A percentile compares a stretch with the other conserved stretches of the same genome.
These are phyloP conservation scores for Sesamia inferens DNA, from an alignment of 2,888 invertebrate genomes.

Conservation along the genomic window DNA sequence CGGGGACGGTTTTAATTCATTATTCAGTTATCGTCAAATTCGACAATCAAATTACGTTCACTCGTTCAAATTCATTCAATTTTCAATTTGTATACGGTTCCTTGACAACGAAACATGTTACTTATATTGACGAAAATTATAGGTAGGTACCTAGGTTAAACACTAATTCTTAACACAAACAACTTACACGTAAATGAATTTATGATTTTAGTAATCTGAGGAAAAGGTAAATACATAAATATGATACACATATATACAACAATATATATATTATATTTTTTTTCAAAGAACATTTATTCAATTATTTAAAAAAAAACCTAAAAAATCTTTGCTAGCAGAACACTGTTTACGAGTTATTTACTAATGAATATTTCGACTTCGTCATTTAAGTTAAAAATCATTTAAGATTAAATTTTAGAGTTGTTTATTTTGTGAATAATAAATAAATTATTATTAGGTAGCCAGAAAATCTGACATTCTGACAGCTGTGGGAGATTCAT, in stretches of 20 bases:
- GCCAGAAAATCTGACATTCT: neutral
- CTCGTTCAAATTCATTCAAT: slow-evolving; percentile 10
- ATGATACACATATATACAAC: too few relatives aligned
- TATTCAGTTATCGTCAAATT: slow-evolving; percentile 13
- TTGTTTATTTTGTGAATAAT: too few relatives aligned
- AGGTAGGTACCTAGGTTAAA: too few relatives aligned
- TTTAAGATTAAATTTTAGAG: too few relatives aligned
- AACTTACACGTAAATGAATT: neutral
- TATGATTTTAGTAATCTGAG: neutral
- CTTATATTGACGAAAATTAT: too few relatives aligned
- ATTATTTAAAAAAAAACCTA: neutral
- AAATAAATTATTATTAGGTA: too few relatives aligned
- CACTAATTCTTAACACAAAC: neutral
- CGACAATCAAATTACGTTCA: slow-evolving; percentile 5
- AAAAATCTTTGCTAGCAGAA: neutral
- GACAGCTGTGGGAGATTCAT: slow-evolving; percentile 1
- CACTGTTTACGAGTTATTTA: neutral
- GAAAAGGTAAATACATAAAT: neutral
- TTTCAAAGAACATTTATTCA: too few relatives aligned
- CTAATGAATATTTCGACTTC: too few relatives aligned
- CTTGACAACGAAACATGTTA: neutral
- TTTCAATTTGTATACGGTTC: neutral
- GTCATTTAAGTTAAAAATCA: too few relatives aligned
- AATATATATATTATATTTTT: too few relatives aligned
- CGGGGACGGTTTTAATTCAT: slow-evolving; percentile 4